These are phyloP conservation scores for Cartodere bifasciata DNA, from an alignment of 2,888 invertebrate species.

Conservation along the genomic window DNA sequence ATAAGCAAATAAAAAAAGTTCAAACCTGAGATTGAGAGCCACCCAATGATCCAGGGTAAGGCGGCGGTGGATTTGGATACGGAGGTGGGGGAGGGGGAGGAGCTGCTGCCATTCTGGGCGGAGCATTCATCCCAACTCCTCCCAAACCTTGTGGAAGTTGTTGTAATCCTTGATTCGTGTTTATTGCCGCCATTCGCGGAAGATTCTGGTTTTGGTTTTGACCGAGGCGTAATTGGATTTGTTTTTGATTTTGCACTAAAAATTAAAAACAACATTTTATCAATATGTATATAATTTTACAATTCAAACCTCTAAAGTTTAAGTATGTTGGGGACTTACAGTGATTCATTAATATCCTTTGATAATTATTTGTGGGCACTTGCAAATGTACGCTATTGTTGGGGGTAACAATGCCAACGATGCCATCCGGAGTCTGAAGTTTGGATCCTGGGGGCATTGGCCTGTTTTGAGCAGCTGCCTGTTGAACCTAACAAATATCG, in stretches of 20 bases:
- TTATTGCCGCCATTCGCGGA: slow-evolving; percentile 23
- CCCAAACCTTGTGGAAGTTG: slow-evolving; percentile 17
- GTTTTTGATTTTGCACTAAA: slow-evolving; percentile 32
- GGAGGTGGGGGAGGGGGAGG: slow-evolving; percentile 61
- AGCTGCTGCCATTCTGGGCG: slow-evolving; percentile 33
- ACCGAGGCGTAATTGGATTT: slow-evolving; percentile 31
- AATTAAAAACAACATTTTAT: neutral
- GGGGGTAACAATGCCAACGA: slow-evolving; percentile 51
- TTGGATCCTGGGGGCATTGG: slow-evolving; percentile 43
- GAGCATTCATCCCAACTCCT: slow-evolving; percentile 32
- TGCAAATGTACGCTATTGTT: slow-evolving; percentile 47
- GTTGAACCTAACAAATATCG: slow-evolving; percentile 42
- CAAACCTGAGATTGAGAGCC: no score
- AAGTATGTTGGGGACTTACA: slow-evolving; percentile 21
- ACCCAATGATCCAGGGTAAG: slow-evolving; percentile 48
- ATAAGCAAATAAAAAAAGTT: no score
- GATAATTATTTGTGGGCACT: slow-evolving; percentile 37
- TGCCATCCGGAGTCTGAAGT: slow-evolving; percentile 46
- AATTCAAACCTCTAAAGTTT: neutral
- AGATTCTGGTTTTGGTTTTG: no score
- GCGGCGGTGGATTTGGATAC: slow-evolving; percentile 58
- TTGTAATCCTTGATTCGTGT: slow-evolving; percentile 9
- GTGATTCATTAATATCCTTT: slow-evolving; percentile 25
- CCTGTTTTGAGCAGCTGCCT: slow-evolving; percentile 47
- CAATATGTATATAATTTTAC: neutral